Evolutionary conservation across 2,888 invertebrate genomes (phyloP), one percentile per base, ranked within the genome.

Genomic region (Carabus problematicus): DNA sequence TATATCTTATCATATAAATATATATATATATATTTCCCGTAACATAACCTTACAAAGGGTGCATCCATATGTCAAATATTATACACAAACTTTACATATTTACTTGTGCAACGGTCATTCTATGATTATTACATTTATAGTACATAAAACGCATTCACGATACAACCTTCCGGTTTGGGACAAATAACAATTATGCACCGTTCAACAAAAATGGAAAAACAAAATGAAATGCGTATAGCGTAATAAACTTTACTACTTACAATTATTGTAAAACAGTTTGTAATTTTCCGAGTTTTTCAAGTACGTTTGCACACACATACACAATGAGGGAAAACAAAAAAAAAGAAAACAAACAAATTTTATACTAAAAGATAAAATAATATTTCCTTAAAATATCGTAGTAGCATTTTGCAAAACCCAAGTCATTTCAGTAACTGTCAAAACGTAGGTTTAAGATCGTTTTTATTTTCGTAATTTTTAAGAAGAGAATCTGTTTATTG

Each of bases 401-500:
- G 61, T 61, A 66, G 66, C 66, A 59, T 66, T n/a, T 59, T 66
- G 39, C 56, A 56, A 29, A 56, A 64, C 45, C 64, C 66, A 16
- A 66, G 66, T 66, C 58, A 66, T 66, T 66, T 66, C 49, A 58
- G 49, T 58, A 66, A 47, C 49, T 66, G 64, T 64, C n/a, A 12
- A n/a, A n/a, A n/a, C n/a, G 29, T 49, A 56, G 55, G 18, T 40
- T 45, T 59, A 49, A 49, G 49, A 59, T 56, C 41, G 49, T 63
- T 54, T 63, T 63, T 63, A 63, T 63, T 63, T 63, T 63, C 40
- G 49, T 29, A 61, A 41, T 59, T 39, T 40, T 58, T 60, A 43
- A 14, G 11, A 54, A 14, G 54, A 14, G 12, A 18, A 54, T 72
- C 59, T 71, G 70, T 72, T 72, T n/a, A n/a, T 72, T 72, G 71